Evolutionary conservation across 2,113 vertebrate species (phyloP).

Genomic region (Jaculus jaculus): DNA sequence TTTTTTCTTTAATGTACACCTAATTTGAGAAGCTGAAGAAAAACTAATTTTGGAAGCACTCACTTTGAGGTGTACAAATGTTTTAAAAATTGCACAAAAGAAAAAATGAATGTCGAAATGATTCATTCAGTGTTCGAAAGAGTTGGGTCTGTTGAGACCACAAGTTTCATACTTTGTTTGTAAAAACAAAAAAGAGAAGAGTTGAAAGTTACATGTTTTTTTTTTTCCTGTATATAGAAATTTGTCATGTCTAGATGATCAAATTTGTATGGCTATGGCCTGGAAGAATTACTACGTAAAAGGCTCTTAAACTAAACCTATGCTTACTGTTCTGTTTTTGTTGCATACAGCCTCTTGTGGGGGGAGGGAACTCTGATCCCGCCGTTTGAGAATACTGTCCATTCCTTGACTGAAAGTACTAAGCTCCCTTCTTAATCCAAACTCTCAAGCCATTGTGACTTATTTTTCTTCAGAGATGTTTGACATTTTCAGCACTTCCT

Average conservation of each 20-base stretch:
- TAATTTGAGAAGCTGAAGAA: conserved; percentile 89
- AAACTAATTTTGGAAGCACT: conserved; percentile 89
- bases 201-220: conserved; percentile 86
- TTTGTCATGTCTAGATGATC: conserved; percentile 87
- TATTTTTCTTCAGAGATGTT: conserved; percentile 73
- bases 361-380: conserved; percentile 72
- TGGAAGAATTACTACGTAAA: conserved; percentile 85
- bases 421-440: conserved; percentile 68
- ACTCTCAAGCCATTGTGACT: conserved; percentile 73
- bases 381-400: conserved; percentile 76
- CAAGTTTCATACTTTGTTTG: conserved; percentile 92
- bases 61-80: conserved; percentile 94
- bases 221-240: conserved; percentile 88
- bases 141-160: conserved; percentile 88
- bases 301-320: conserved; percentile 87
- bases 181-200: conserved; percentile 85
- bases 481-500: conserved; percentile 82
- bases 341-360: conserved; percentile 71
- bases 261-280: conserved; percentile 87
- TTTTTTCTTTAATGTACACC: conserved; percentile 86
- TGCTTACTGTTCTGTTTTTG: conserved; percentile 84
- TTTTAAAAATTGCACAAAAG: conserved; percentile 94
- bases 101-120: conserved; percentile 97
- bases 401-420: conserved; percentile 78
- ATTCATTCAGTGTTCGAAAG: conserved; percentile 94